Conservation (phyloP, 1,140 invertebrate genomes). For the Heliconius eleuchia region DNA sequence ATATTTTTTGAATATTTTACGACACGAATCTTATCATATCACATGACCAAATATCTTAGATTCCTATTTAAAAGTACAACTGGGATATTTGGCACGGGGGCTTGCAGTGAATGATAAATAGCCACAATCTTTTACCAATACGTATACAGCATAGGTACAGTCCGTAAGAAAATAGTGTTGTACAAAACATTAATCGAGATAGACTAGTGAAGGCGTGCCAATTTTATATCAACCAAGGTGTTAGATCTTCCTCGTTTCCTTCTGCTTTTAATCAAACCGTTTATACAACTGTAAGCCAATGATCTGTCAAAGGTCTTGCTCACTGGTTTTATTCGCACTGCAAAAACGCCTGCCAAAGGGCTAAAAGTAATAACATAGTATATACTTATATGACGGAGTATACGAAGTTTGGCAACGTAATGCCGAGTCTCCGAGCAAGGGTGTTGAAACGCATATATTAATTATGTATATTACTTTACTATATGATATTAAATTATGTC, state of each 20-base stretch:
- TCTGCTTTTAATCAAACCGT: slow-evolving; percentile 31
- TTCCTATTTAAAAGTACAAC: slow-evolving; percentile 48
- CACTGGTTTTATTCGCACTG: slow-evolving; percentile 50
- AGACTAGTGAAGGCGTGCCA: slow-evolving; percentile 57
- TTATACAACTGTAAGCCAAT: slow-evolving; percentile 47
- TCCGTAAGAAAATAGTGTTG: slow-evolving; percentile 50
- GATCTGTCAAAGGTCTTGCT: slow-evolving; percentile 51
- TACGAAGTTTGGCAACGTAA: slow-evolving; percentile 53
- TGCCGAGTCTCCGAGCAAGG: slow-evolving; percentile 33
- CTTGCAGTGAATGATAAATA: slow-evolving; percentile 50
- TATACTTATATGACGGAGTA: slow-evolving; percentile 38
- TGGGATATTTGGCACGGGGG: slow-evolving; percentile 48
- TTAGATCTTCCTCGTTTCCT: slow-evolving; percentile 47
- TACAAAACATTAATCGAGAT: slow-evolving; percentile 65
- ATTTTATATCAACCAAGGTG: slow-evolving; percentile 45
- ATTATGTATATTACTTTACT: slow-evolving; percentile 33
- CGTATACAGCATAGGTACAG: slow-evolving; percentile 48
- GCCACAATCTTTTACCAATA: slow-evolving; percentile 54
- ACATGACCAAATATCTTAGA: slow-evolving; percentile 45
- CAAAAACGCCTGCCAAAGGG: slow-evolving; percentile 62
- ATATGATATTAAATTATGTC: slow-evolving; percentile 49
- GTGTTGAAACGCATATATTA: slow-evolving; percentile 38
- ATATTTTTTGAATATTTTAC: slow-evolving; percentile 17
- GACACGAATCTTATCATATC: slow-evolving; percentile 42
- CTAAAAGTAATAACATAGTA: slow-evolving; percentile 33